phyloP scores from a whole-genome alignment of 1,140 invertebrate genomes.

The Panagrolaimus sp. region DNA sequence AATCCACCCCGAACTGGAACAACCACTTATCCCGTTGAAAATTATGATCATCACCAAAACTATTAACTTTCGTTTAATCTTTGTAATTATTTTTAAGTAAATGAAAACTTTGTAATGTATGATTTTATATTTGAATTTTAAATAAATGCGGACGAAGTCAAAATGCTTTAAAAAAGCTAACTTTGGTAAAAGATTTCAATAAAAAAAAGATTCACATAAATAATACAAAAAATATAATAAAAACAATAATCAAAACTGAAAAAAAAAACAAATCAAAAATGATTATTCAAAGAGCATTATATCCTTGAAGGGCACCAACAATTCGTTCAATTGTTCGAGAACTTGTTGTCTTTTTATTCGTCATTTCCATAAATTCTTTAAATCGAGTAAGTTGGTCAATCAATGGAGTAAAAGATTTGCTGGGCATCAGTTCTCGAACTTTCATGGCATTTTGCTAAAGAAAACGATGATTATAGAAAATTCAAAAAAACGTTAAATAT shows the following conservation, averaged over 20 bases:
- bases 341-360: slow-evolving; percentile 1
- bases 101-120: too few species aligned
- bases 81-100: too few species aligned
- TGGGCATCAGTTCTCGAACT: not conserved
- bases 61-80: too few species aligned
- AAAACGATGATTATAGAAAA: not conserved
- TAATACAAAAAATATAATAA: too few species aligned
- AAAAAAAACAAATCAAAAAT: too few species aligned
- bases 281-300: not conserved
- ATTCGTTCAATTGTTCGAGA: slow-evolving; percentile 2
- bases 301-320: not conserved
- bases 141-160: too few species aligned
- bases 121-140: too few species aligned
- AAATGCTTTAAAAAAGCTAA: too few species aligned
- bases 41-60: not conserved
- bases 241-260: too few species aligned
- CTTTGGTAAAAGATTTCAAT: too few species aligned
- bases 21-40: slow-evolving; percentile 3
- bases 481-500: not conserved
- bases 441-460: not conserved
- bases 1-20: not conserved
- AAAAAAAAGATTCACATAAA: too few species aligned
- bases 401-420: not conserved
- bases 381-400: slow-evolving; percentile 1
- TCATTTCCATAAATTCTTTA: slow-evolving; percentile 15